Conservation (phyloP, 2,113 vertebrate genomes). For the Paralichthys olivaceus region DNA sequence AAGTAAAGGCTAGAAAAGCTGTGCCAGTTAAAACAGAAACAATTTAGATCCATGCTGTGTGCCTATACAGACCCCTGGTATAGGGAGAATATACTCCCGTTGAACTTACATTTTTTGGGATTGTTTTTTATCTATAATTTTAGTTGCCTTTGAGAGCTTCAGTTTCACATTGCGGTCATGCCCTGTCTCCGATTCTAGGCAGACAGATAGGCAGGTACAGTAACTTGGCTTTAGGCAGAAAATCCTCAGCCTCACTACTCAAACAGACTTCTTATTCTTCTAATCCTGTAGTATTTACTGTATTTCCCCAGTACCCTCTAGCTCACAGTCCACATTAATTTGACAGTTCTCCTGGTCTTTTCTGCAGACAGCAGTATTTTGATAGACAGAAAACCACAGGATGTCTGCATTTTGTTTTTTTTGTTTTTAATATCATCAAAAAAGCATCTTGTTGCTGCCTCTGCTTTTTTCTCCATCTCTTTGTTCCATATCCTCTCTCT, state of each 20-base stretch:
- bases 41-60: not conserved
- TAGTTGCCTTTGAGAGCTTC: slow-evolving; percentile 5
- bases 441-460: slow-evolving; percentile 19
- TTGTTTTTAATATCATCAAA: slow-evolving; percentile 45
- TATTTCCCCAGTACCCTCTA: slow-evolving; percentile 9
- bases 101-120: too few species aligned
- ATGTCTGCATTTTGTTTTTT: slow-evolving; percentile 25
- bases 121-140: slow-evolving; percentile 3
- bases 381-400: slow-evolving; percentile 1
- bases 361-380: slow-evolving; percentile 13
- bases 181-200: not conserved
- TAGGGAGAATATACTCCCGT: too few species aligned
- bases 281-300: slow-evolving; percentile 6
- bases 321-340: slow-evolving; percentile 14
- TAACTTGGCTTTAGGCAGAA: slow-evolving; percentile 6
- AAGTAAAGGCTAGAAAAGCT: too few species aligned
- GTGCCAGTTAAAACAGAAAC: too few species aligned
- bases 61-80: not conserved
- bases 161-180: slow-evolving; percentile 2
- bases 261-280: not conserved
- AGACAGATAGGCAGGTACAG: slow-evolving; percentile 6
- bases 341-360: slow-evolving; percentile 20
- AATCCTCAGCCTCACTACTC: slow-evolving; percentile 13
- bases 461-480: not conserved
- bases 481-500: not conserved